Evolutionary conservation across 2,797 vertebrate genomes (phyloP).

Genomic region (Rhinoraja longicauda): DNA sequence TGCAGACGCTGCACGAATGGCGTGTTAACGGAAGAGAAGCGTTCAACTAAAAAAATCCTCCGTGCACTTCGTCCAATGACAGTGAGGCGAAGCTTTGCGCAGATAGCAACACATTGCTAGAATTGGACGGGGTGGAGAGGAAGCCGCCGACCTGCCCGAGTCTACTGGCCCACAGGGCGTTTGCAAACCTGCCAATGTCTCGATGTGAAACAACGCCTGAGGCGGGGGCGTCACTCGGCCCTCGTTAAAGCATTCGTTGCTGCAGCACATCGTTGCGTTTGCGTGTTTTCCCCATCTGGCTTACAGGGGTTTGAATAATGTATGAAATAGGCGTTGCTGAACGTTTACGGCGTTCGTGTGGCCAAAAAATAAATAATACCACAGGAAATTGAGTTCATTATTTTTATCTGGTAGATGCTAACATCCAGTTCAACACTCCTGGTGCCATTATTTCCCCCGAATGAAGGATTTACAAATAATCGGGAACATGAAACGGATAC

Average conservation of each 20-base stretch:
- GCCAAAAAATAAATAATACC: not conserved
- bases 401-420: too few species aligned
- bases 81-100: not conserved
- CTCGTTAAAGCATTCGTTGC: not conserved
- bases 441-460: too few species aligned
- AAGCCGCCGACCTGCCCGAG: too few species aligned
- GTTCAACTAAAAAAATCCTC: not conserved
- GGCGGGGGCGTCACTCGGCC: not conserved
- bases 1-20: not conserved
- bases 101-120: not conserved
- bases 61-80: not conserved
- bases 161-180: not conserved
- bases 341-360: not conserved
- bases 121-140: not conserved
- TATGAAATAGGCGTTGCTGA: not conserved
- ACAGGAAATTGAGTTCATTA: too few species aligned
- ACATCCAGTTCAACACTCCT: too few species aligned
- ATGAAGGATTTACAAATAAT: too few species aligned
- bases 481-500: too few species aligned
- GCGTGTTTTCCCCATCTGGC: not conserved
- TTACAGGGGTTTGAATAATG: not conserved
- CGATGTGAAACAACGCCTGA: not conserved
- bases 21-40: slow-evolving; percentile 26
- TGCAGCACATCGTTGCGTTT: not conserved
- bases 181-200: too few species aligned